Evolutionary conservation across 2,797 vertebrate genomes (phyloP).

Genomic region (Notolabrus celidotus): DNA sequence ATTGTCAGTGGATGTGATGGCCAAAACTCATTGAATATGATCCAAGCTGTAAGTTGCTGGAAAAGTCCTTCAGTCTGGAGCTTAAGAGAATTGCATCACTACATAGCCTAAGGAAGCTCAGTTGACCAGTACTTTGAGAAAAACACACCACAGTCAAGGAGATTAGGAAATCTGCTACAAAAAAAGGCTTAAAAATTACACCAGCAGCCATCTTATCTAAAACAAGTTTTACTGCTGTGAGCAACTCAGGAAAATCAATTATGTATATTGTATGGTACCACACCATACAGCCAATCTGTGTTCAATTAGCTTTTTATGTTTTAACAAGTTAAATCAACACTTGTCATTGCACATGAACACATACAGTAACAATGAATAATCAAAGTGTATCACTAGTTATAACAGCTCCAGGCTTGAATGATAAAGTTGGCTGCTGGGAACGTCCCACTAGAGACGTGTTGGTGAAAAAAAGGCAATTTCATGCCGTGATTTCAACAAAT

Average conservation of each 20-base stretch:
- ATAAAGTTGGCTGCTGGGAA: conserved; percentile 42
- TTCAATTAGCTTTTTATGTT: conserved; percentile 26
- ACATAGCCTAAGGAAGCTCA: neutral
- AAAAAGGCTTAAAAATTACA: conserved; percentile 26
- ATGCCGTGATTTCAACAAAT: conserved; percentile 71
- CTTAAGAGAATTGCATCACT: neutral
- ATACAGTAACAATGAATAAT: conserved; percentile 48
- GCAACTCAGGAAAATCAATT: conserved; percentile 44
- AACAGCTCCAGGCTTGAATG: conserved; percentile 38
- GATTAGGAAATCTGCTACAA: conserved; percentile 15
- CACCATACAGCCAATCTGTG: conserved; percentile 26
- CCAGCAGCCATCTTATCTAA: neutral
- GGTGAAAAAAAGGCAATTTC: conserved; percentile 62
- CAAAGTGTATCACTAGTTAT: conserved; percentile 35
- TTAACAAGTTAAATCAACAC: conserved; percentile 19
- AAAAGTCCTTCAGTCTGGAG: neutral
- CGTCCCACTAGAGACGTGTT: conserved; percentile 42
- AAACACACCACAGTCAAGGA: neutral
- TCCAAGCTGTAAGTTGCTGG: too few species aligned
- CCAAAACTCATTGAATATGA: neutral
- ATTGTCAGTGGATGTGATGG: neutral
- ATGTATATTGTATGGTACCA: too few species aligned
- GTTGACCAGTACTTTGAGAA: neutral
- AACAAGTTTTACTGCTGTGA: conserved; percentile 14
- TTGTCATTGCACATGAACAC: conserved; percentile 30